Evolutionary conservation across 2,113 vertebrate species (phyloP).

Genomic region (Erpornis zantholeuca): DNA sequence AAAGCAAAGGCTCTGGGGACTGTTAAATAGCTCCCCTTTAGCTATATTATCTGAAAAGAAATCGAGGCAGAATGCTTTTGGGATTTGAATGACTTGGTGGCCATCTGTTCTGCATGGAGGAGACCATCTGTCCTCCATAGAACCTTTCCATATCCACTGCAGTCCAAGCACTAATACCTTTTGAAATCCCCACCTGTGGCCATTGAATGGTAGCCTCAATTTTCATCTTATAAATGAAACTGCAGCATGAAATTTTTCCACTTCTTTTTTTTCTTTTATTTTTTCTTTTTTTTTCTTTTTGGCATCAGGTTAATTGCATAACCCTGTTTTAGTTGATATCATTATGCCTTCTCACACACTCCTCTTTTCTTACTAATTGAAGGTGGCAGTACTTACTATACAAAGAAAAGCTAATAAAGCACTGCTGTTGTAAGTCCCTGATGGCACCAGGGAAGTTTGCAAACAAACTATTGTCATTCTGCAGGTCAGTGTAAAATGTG

Average conservation of each 20-base stretch:
- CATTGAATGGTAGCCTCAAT: not conserved
- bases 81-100: conserved; percentile 8
- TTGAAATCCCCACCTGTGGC: conserved; percentile 4
- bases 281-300: not conserved
- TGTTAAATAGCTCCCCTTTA: not conserved
- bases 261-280: not conserved
- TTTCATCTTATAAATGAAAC: not conserved
- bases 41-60: not conserved
- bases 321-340: not conserved
- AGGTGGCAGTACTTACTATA: not conserved
- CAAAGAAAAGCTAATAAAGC: conserved; percentile 13
- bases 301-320: not conserved
- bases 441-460: not conserved
- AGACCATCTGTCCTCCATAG: not conserved
- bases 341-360: not conserved
- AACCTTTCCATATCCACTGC: not conserved
- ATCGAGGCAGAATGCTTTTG: not conserved
- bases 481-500: not conserved
- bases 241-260: not conserved
- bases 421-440: not conserved
- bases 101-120: conserved; percentile 31
- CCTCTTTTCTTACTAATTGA: not conserved
- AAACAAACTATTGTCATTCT: not conserved
- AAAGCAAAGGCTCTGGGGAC: not conserved
- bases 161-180: not conserved